phyloP scores from a whole-genome alignment of 2,113 vertebrate genomes.

The Albula glossodonta region DNA sequence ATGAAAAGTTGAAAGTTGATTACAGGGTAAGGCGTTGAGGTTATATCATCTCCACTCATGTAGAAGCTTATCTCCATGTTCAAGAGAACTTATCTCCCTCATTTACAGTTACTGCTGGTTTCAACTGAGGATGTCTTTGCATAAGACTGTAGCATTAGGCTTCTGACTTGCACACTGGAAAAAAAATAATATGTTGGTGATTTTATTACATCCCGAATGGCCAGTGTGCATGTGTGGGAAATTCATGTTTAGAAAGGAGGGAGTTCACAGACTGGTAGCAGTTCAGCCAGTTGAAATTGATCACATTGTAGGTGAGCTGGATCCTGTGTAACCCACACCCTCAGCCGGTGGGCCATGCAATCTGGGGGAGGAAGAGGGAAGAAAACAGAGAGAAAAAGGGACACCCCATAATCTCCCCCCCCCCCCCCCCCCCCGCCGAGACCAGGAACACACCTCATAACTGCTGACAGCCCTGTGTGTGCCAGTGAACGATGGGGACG shows the following conservation, averaged over 20 bases:
- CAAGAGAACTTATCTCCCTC: not conserved
- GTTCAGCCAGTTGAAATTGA: not conserved
- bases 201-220: not conserved
- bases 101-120: not conserved
- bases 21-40: too few relatives aligned
- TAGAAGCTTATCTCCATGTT: not conserved
- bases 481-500: not conserved
- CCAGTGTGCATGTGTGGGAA: not conserved
- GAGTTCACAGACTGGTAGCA: not conserved
- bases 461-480: constrained; percentile 11
- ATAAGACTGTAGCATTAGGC: not conserved
- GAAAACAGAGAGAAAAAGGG: constrained; percentile 32
- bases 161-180: not conserved
- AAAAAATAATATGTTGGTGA: not conserved
- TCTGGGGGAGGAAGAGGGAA: constrained; percentile 48
- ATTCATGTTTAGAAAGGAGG: not conserved
- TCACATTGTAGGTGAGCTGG: not conserved
- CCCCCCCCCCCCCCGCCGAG: too few relatives aligned
- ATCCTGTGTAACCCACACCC: constrained; percentile 33
- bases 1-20: not conserved
- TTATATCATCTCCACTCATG: not conserved
- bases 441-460: constrained; percentile 47
- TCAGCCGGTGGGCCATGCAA: constrained; percentile 62
- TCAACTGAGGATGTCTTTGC: not conserved
- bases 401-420: constrained; percentile 51